Base-by-base conservation (phyloP, 1,140 invertebrate species). In the Maniola jurtina region DNA sequence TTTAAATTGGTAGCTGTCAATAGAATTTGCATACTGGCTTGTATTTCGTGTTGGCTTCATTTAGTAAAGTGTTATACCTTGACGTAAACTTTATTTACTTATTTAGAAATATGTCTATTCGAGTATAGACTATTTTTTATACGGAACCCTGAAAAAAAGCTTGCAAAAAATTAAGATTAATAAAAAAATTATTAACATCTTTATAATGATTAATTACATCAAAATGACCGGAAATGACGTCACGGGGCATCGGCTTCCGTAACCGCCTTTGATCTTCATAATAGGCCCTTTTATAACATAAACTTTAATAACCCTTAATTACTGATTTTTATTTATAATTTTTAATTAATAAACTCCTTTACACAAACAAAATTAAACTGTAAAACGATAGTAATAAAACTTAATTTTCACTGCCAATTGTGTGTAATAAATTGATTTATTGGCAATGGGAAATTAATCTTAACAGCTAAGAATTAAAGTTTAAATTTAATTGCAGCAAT, bases 311-410 rank as follows among this genome's bases (percentile, higher is more conserved):
- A 61, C 33, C 60, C 60, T 70, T 64, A 70, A 66, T 62, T 61
- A 47, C 64, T 15, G 16, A 63, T 63, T 63, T 45, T 63, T 63
- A 68, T 63, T 70, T 66, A 64, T 70, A 66, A 70, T 70, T 63
- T 70, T 62, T 70, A 70, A 70, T 70, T 66, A 70, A 66, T 70
- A 63, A 63, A 64, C 52, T 47, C 6, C 36, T 42, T 25, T 8
- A 35, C 40, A 34, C 48, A 59, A 42, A 56, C 9, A 11, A 68
- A 68, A 63, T 50, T 48, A 34, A 36, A 62, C 59, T 33, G 9
- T 56, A 59, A 15, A 13, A 10, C 4, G 14, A 25, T 10, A 9
- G 25, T 0, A 5, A 68, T 56, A 47, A 47, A 55, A 62, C 34
- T 57, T 40, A 57, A 58, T 57, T 65, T 73, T 40, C 16, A 16